A percentile compares a stretch with the other conserved stretches of the same genome.
Conservation (phyloP, 2,888 invertebrate species). For the Cyclophora punctaria region DNA sequence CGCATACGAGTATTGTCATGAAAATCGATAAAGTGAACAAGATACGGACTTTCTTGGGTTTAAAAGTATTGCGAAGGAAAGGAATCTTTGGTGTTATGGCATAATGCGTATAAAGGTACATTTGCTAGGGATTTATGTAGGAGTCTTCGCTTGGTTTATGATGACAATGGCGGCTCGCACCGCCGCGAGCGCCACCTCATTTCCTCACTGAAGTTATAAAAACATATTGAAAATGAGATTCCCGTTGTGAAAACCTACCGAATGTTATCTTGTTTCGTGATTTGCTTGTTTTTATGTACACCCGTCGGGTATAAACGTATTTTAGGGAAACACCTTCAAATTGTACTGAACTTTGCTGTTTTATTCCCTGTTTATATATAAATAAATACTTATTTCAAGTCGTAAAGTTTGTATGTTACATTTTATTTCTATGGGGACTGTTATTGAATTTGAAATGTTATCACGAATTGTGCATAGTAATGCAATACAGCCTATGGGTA, state of each 20-base stretch:
- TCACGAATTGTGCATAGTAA: too few relatives aligned
- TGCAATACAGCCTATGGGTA: too few relatives aligned
- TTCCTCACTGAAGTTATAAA: constrained; percentile 74
- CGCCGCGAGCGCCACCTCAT: constrained; percentile 69
- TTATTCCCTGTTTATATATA: constrained; percentile 8
- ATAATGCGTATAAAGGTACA: constrained; percentile 73
- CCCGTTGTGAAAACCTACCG: constrained; percentile 59
- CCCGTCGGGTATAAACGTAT: constrained; percentile 53
- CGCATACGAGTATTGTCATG: constrained; percentile 2
- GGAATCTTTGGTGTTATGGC: constrained; percentile 57
- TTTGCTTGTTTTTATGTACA: constrained; percentile 68
- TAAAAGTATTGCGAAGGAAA: constrained; percentile 54
- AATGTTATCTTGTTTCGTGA: constrained; percentile 73
- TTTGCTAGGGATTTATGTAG: constrained; percentile 69
- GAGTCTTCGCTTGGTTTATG: constrained; percentile 69
- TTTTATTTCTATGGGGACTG: too few relatives aligned
- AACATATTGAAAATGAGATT: constrained; percentile 76
- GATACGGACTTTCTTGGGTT: constrained; percentile 49
- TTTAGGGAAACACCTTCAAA: constrained; percentile 42
- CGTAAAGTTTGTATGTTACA: too few relatives aligned
- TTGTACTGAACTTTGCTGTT: constrained; percentile 26
- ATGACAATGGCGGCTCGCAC: constrained; percentile 62
- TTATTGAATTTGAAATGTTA: too few relatives aligned
- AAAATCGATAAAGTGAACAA: constrained; percentile 32
- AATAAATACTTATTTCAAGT: too few relatives aligned